Evolutionary conservation across 2,888 invertebrate species (phyloP).

Genomic region (Chymomyza caudatula): DNA sequence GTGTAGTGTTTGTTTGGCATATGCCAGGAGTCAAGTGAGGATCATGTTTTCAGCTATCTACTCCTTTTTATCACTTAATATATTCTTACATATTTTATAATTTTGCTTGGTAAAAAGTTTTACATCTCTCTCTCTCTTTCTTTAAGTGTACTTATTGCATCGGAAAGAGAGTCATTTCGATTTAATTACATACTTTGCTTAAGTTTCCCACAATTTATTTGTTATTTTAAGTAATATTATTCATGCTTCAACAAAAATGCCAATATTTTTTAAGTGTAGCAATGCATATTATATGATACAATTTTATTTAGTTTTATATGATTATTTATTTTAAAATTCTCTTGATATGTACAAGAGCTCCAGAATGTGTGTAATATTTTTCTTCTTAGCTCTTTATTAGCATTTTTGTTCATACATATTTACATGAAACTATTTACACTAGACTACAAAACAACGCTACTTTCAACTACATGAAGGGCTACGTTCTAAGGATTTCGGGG

Average conservation of each 20-base stretch:
- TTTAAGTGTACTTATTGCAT: neutral
- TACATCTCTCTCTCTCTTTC: too few relatives aligned
- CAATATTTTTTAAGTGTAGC: slow-evolving; percentile 44
- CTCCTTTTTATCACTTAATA: too few relatives aligned
- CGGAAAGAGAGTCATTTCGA: neutral
- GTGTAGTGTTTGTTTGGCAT: too few relatives aligned
- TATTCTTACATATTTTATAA: too few relatives aligned
- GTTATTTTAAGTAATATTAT: slow-evolving; percentile 5
- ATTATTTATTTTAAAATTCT: slow-evolving; percentile 9
- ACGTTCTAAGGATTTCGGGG: slow-evolving; percentile 75
- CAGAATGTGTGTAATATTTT: slow-evolving; percentile 2
- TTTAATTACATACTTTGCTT: slow-evolving; percentile 1
- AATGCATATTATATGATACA: slow-evolving; percentile 19
- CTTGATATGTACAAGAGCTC: slow-evolving; percentile 49
- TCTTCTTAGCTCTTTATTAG: slow-evolving; percentile 48
- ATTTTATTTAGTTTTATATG: slow-evolving; percentile 22
- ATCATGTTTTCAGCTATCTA: too few relatives aligned
- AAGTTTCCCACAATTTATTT: slow-evolving; percentile 32
- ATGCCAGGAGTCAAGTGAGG: too few relatives aligned
- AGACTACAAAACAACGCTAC: slow-evolving; percentile 73
- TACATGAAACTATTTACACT: slow-evolving; percentile 63
- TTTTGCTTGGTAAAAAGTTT: too few relatives aligned
- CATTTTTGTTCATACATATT: slow-evolving; percentile 67
- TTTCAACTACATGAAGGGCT: slow-evolving; percentile 81
- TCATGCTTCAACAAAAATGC: slow-evolving; percentile 70